Base-by-base conservation (phyloP, 2,113 vertebrate species). In the Zosterops lateralis region DNA sequence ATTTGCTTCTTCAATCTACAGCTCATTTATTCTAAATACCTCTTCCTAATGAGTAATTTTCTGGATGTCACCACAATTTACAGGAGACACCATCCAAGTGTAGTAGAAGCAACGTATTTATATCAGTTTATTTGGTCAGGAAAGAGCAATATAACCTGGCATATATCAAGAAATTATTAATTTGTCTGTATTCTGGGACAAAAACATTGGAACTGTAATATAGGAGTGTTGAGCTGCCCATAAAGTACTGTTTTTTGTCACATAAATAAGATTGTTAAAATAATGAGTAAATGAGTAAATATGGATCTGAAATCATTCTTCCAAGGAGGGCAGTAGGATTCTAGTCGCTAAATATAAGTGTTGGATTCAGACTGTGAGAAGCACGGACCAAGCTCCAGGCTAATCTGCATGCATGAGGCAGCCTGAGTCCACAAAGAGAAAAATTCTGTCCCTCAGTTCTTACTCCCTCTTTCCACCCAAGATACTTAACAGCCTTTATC, bases 41-140 rank as follows among this genome's bases (percentile, higher is more conserved):
- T 96, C 96, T 96, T 90, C 87, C 54, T 96, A 97, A 97, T 91
- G 95, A 97, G 91, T 89, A 96, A 98, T 97, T 97, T 97, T 97
- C 95, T 95, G 78, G 79, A 97, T 96, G 96, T 95, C 96, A 96
- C 75, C 53, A 94, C 82, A 95, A 93, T 97, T 97, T 98, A 97
- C 14, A 7, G 82, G 71, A 97, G 95, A 97, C 96, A 96, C 75
- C 57, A 95, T 96, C 73, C 72, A 95, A 96, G 82, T 96, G 90
- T 96, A 93, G 81, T 94, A 94, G 90, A 97, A 97, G 89, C 61
- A 91, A 94, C 87, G 92, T 96, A 96, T 96, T 96, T 91, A 94
- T 96, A 97, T 95, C 88, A 90, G 93, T 91, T 96, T 96, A 96
- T 95, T 93, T 97, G 81, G 78, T 96, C 87, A 94, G 89, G 38